A percentile compares a stretch with the other conserved stretches of the same genome.
These are phyloP conservation scores for Lagodon rhomboides DNA, from an alignment of 2,797 vertebrate species.

Conservation along the genomic window DNA sequence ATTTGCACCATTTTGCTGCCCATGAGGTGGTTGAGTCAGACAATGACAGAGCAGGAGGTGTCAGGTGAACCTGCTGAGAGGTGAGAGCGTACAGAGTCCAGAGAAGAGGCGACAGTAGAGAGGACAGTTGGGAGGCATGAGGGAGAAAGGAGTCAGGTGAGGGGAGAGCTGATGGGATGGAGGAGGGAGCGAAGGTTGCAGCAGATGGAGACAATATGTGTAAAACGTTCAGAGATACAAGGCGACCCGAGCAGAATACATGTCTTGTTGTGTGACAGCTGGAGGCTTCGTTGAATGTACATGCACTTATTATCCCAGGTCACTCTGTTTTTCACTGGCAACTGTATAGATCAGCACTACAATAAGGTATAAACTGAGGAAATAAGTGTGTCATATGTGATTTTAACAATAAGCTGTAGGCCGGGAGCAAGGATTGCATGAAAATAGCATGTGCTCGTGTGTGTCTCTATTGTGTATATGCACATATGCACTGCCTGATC, in stretches of 20 bases:
- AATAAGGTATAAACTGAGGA: slow-evolving; percentile 8
- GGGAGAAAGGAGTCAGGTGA: no score
- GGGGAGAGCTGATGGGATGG: no score
- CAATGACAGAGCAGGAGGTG: no score
- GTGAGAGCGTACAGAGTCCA: neutral
- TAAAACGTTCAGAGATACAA: neutral
- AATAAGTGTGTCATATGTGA: neutral
- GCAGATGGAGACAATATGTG: no score
- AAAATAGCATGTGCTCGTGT: neutral
- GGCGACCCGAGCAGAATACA: neutral
- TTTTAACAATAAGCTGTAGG: slow-evolving; percentile 18
- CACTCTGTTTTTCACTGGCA: neutral
- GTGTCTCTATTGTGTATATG: neutral
- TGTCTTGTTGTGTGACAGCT: neutral
- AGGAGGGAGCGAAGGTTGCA: no score
- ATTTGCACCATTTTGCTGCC: neutral
- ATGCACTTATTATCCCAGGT: neutral
- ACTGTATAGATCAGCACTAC: neutral
- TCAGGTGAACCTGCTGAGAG: neutral
- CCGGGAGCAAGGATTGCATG: slow-evolving; percentile 1
- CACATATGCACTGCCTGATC: no score
- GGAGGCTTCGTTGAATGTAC: neutral
- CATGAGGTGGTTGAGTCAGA: no score
- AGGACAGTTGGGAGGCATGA: neutral
- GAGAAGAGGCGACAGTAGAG: neutral